Conservation (phyloP, 1,140 invertebrate species). For the Holotrichia oblita region DNA sequence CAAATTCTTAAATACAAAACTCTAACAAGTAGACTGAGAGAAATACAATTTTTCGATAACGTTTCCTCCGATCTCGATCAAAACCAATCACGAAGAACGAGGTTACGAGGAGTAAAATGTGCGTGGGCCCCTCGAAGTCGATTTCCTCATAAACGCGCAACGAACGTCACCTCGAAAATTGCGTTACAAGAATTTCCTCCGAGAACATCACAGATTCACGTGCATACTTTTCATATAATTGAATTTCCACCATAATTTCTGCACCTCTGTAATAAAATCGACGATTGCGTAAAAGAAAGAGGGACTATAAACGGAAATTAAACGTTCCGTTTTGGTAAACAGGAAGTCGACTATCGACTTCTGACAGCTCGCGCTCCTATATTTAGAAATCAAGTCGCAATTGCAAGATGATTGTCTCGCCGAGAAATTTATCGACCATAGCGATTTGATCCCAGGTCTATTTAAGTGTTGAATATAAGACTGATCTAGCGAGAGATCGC, state of each 20-base stretch:
- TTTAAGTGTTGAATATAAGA: neutral
- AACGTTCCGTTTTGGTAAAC: constrained; percentile 36
- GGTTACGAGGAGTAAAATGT: no score
- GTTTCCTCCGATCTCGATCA: no score
- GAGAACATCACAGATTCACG: neutral
- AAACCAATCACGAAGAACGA: no score
- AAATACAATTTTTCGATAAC: no score
- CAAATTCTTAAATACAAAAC: no score
- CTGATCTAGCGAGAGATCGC: neutral
- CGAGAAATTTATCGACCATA: neutral
- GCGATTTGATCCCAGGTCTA: neutral
- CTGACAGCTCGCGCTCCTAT: constrained; percentile 27
- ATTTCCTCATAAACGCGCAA: no score
- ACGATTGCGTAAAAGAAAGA: neutral
- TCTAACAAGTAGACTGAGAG: no score
- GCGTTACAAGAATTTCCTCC: no score
- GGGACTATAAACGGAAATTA: constrained; percentile 32
- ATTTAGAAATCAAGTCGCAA: constrained; percentile 7
- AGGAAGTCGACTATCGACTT: constrained; percentile 39
- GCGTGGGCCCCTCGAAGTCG: no score
- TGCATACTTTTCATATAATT: neutral
- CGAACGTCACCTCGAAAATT: no score
- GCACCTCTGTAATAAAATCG: neutral
- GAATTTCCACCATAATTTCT: constrained; percentile 1
- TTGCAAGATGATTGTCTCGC: neutral